Evolutionary conservation across 2,113 vertebrate genomes (phyloP).

Genomic region (Oncorhynchus gorbuscha): DNA sequence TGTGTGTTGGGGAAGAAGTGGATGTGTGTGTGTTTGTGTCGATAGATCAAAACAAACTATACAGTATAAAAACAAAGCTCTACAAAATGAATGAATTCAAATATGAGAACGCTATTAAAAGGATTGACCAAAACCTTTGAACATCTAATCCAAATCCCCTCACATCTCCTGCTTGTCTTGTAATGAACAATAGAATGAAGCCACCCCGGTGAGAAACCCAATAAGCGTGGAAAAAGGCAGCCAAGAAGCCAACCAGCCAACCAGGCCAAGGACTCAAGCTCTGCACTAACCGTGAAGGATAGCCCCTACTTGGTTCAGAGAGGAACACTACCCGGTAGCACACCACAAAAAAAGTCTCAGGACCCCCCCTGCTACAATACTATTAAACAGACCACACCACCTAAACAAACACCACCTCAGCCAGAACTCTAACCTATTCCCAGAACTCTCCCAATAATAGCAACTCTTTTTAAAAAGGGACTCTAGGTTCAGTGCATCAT

Average conservation of each 20-base stretch:
- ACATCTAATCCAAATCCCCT: conserved; percentile 51
- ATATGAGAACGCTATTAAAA: conserved; percentile 14
- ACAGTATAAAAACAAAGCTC: background rate
- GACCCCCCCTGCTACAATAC: too few species aligned
- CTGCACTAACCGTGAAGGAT: conserved; percentile 66
- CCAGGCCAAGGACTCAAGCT: conserved; percentile 70
- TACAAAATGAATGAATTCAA: conserved; percentile 5
- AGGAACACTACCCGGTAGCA: conserved; percentile 17
- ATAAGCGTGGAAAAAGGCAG: conserved; percentile 80
- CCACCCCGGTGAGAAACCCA: conserved; percentile 82
- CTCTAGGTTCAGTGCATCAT: background rate
- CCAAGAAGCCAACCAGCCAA: conserved; percentile 44
- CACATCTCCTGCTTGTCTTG: conserved; percentile 74
- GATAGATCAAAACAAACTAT: background rate
- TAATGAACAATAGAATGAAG: conserved; percentile 78
- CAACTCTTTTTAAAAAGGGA: background rate
- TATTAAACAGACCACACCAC: background rate
- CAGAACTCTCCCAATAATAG: background rate
- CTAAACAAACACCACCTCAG: background rate
- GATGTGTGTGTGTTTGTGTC: too few species aligned
- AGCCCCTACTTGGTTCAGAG: conserved; percentile 34
- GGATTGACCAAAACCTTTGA: conserved; percentile 38
- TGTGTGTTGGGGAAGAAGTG: background rate
- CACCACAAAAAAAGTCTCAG: background rate
- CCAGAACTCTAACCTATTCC: too few species aligned